phyloP scores from a whole-genome alignment of 2,797 vertebrate genomes.

The Gymnothorax reevesii region DNA sequence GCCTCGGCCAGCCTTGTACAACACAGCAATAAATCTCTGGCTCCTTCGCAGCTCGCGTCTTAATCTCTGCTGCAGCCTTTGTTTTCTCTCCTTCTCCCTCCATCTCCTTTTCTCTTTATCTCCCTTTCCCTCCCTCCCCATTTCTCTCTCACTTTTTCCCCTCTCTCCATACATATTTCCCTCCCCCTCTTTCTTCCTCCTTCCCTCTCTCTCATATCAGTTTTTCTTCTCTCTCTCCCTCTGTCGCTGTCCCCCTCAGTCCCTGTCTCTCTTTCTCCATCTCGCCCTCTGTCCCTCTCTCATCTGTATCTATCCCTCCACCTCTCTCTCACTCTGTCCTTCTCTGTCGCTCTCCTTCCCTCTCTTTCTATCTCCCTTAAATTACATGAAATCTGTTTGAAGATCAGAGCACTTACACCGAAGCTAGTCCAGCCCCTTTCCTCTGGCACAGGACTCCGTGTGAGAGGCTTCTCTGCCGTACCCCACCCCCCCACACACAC shows the following conservation, averaged over 20 bases:
- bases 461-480: background rate
- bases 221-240: background rate
- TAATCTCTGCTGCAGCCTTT: background rate
- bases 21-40: constrained; percentile 27
- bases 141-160: background rate
- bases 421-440: background rate
- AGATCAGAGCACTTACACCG: background rate
- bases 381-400: constrained; percentile 1
- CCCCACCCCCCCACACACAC: background rate
- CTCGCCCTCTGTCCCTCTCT: too few relatives aligned
- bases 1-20: background rate
- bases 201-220: too few relatives aligned
- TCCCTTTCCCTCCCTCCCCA: background rate
- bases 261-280: too few relatives aligned
- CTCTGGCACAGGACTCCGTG: background rate
- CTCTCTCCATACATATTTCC: background rate
- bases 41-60: background rate
- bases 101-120: background rate
- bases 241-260: background rate
- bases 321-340: too few relatives aligned
- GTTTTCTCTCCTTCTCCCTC: background rate
- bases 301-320: too few relatives aligned
- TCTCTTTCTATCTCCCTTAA: background rate
- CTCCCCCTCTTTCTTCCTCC: constrained; percentile 19
- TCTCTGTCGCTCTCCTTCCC: too few relatives aligned